These are phyloP conservation scores for Kryphioiulus occultus DNA, from an alignment of 2,888 invertebrate genomes.

Conservation along the genomic window DNA sequence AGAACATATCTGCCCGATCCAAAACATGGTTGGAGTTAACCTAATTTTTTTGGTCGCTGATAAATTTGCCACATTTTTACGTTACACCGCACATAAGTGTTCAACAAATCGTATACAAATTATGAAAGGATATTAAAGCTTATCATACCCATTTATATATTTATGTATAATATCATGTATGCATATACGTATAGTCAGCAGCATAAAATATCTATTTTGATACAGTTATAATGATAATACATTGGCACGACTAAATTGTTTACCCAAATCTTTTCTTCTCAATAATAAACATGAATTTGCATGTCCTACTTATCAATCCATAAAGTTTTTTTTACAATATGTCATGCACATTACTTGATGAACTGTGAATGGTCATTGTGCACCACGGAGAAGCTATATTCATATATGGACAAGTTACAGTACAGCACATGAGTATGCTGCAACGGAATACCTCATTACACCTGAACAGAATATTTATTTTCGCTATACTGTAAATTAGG, in stretches of 20 bases:
- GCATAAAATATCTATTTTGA: background rate
- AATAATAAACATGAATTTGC: background rate
- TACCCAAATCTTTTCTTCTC: background rate
- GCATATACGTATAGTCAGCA: background rate
- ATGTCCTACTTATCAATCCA: background rate
- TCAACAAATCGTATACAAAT: background rate
- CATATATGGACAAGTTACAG: too few species aligned
- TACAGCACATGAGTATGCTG: too few species aligned
- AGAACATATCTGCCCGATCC: background rate
- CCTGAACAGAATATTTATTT: too few species aligned
- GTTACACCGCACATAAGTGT: background rate
- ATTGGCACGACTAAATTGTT: background rate
- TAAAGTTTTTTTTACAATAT: too few species aligned
- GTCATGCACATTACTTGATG: too few species aligned
- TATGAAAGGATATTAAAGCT: background rate
- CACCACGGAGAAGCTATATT: too few species aligned
- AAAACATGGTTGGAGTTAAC: background rate
- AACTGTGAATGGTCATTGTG: too few species aligned
- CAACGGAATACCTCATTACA: too few species aligned
- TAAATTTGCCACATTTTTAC: background rate
- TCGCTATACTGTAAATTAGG: too few species aligned
- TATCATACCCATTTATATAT: background rate
- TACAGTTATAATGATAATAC: background rate
- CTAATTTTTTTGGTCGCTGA: background rate
- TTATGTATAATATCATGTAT: too few species aligned